Evolutionary conservation across 2,113 vertebrate genomes (phyloP).

Genomic region (Psittacara wagleri): DNA sequence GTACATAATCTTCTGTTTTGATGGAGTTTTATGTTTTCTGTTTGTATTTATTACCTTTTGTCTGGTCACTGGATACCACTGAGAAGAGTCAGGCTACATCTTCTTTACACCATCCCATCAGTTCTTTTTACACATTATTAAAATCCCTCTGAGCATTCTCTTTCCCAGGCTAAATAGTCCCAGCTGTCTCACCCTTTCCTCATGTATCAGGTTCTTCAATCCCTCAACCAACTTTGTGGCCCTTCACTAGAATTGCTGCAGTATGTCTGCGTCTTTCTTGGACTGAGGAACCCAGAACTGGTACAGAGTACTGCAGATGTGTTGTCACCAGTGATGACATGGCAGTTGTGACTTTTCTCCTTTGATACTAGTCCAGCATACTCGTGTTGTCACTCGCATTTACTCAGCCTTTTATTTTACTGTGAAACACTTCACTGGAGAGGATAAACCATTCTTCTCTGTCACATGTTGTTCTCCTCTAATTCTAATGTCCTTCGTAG

Average conservation of each 20-base stretch:
- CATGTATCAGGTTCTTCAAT: background rate
- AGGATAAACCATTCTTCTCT: background rate
- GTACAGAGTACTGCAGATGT: background rate
- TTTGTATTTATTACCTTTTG: background rate
- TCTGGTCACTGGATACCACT: background rate
- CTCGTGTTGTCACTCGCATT: background rate
- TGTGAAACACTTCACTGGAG: background rate
- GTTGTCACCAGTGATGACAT: background rate
- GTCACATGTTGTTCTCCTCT: background rate
- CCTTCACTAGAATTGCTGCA: background rate
- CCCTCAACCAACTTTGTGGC: background rate
- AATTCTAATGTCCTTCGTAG: background rate
- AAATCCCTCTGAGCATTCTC: background rate
- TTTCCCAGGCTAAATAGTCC: background rate
- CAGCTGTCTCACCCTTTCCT: background rate
- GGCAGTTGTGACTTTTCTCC: background rate
- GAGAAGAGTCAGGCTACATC: background rate
- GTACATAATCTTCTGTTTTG: background rate
- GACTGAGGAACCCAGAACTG: background rate
- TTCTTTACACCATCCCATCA: background rate
- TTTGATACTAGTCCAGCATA: background rate
- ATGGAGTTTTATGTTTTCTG: background rate
- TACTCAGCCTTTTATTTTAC: background rate
- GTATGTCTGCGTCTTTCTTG: background rate
- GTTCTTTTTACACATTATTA: background rate